A percentile compares a stretch with the other conserved stretches of the same genome.
Conservation (phyloP, 30 jellyfish, hydroid and myxozoan species). For the Hydra vulgaris region DNA sequence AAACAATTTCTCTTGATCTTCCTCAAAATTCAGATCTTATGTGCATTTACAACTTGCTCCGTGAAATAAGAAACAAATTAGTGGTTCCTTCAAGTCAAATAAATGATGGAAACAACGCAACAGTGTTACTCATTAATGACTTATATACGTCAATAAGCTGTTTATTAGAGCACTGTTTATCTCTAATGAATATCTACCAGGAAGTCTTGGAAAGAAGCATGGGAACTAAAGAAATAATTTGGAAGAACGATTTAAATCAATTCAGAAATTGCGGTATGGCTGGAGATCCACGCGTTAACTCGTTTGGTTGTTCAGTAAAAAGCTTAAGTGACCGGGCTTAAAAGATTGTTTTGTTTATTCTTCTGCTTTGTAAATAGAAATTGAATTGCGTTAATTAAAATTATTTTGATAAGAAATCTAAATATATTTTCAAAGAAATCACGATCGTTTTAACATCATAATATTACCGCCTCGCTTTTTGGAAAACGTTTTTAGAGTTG, state of each 20-base stretch:
- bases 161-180: background rate
- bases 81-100: background rate
- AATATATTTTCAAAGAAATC: too few species aligned
- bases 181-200: conserved; percentile 1
- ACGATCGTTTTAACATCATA: too few species aligned
- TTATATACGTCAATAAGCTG: background rate
- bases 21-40: background rate
- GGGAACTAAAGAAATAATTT: conserved; percentile 5
- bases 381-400: too few species aligned
- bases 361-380: too few species aligned
- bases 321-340: background rate
- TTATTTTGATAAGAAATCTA: too few species aligned
- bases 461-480: too few species aligned
- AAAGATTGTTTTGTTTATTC: too few species aligned
- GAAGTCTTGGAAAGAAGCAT: background rate
- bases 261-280: background rate
- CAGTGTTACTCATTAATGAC: background rate
- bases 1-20: background rate
- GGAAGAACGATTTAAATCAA: conserved; percentile 1
- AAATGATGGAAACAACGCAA: background rate
- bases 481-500: too few species aligned
- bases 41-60: background rate
- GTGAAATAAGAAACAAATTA: conserved; percentile 1
- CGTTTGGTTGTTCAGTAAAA: background rate
- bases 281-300: background rate